Base-by-base conservation (phyloP, 2,113 vertebrate genomes). In the Progne subis region DNA sequence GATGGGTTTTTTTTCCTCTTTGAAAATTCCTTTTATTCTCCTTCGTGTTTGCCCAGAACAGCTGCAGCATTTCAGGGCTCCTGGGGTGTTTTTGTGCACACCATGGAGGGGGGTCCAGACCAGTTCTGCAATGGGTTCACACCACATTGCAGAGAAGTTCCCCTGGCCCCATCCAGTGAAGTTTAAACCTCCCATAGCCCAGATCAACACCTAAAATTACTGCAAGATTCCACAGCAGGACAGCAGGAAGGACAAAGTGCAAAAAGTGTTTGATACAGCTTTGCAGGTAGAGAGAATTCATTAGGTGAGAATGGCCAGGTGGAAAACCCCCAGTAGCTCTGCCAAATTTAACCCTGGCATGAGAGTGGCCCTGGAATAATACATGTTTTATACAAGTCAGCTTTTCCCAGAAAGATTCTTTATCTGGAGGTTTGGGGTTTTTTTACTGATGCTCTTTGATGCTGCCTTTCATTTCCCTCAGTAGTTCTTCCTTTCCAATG, bases 11-110 rank as follows among this genome's bases (percentile, higher is more conserved):
- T 94, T 94, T 87, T 53, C 84, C 78, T 72, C 78, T 94, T 85
- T 88, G 75, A 85, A 72, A 69, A 34, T 72, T 93, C 46, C 43
- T 96, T 96, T 96, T 95, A 68, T 93, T 90, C 57, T 60, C 14
- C 2, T 93, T 85, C 85, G 61, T 95, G 49, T 74, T 87, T 82
- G 32, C 43, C 63, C 55, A 69, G 60, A 91, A 25, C 43, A 83
- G 55, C 65, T 49, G 24, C 1, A 5, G 44, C 3, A 1, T 87
- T 87, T 88, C n/a, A 31, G 92, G 84, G 49, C 57, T 89, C 85
- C 87, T 1, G 5, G n/a, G 49, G 57, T 20, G 82, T 2, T 87
- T 88, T 79, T 86, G 83, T 89, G 67, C 9, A 5, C 44, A 4
- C 24, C 37, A 25, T 23, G 56, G 47, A 71, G 84, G 60, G 52